Evolutionary conservation across 2,113 vertebrate genomes (phyloP), one percentile per base, ranked within the genome.

Genomic region (Regulus satrapa): DNA sequence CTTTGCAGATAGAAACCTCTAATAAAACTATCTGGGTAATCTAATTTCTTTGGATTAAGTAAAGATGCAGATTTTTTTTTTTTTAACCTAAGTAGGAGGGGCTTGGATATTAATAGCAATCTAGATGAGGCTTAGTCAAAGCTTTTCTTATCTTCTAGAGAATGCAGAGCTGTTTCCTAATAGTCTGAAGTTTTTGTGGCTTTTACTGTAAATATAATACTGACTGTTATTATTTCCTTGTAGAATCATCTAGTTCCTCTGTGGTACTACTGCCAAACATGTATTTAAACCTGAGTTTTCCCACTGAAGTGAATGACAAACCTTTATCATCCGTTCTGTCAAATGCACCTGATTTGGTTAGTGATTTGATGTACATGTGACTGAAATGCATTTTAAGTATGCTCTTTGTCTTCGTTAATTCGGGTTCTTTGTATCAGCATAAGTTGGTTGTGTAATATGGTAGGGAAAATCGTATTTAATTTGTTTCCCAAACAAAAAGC

Each of bases 301-400:
- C 92, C 26, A 40, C 72, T 54, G 94, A 98, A 74, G 36, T 31
- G 24, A 26, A 92, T 75, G 77, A 97, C 85, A 85, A 29, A 72
- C 23, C 78, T 86, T 73, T 92, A 52, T 43, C 66, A 46, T 67
- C 73, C 32, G 72, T 67, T 31, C 24, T 63, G 16, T 61, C 72
- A 21, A 87, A 93, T 75, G 79, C 94, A 73, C 52, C 12, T 75
- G 95, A 96, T 72, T 68, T 88, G 96, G 98, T 98, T 96, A 98
- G 92, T 96, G 24, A 48, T 90, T 55, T 51, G 80, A 34, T 75
- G 23, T 63, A 36, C 43, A 25, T 73, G 16, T 13, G 12, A 21
- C 48, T 80, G 38, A 87, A 89, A 76, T 41, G 43, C 8, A 55
- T 54, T 80, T 80, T 54, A 43, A 63, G 16, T 55, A 3, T 40